Evolutionary conservation across 1,140 invertebrate genomes (phyloP), one percentile per base, ranked within the genome.

Genomic region (Coelopa frigida): DNA sequence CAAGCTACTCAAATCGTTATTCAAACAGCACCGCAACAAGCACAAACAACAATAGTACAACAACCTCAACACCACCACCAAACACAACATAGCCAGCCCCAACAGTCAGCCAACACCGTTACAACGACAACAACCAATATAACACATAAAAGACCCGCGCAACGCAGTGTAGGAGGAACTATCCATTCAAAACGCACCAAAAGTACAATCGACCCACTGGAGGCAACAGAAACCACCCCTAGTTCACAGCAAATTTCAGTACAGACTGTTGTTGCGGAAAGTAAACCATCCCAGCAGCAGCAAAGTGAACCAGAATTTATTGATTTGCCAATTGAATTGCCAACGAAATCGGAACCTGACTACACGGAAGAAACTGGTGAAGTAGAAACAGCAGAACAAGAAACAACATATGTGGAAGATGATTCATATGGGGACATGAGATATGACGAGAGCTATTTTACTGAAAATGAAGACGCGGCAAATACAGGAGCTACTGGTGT

Each of bases 261-360:
- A 17, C 65, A 68, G 44, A 58, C 62, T 29, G 57, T 63, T 21
- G 66, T 66, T 6, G 32, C 40, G 11, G 5, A 48, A 48, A 38
- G n/a, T 32, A 32, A 58, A 59, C 55, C 40, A 46, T 31, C 24
- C 27, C 48, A 49, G 17, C 42, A 45, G 36, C 44, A 42, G 26
- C 23, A 26, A 15, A 56, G 39, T 58, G 49, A 50, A 21, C 22
- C 49, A 14, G 49, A 50, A 46, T 50, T 46, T 20, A 49, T 46
- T 39, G 49, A 50, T 40, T 46, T 50, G 37, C 49, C 49, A 36
- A 69, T 70, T 43, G 63, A 69, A 51, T 50, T 69, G 33, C 57
- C 61, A 20, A 69, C 67, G n/a, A 70, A 70, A 58, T 61, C 67
- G 17, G 67, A 70, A 59, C 66, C 67, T 21, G 67, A 70, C 40